These are phyloP conservation scores for Stenoptilia bipunctidactyla DNA, from an alignment of 2,888 invertebrate species.

Conservation along the genomic window DNA sequence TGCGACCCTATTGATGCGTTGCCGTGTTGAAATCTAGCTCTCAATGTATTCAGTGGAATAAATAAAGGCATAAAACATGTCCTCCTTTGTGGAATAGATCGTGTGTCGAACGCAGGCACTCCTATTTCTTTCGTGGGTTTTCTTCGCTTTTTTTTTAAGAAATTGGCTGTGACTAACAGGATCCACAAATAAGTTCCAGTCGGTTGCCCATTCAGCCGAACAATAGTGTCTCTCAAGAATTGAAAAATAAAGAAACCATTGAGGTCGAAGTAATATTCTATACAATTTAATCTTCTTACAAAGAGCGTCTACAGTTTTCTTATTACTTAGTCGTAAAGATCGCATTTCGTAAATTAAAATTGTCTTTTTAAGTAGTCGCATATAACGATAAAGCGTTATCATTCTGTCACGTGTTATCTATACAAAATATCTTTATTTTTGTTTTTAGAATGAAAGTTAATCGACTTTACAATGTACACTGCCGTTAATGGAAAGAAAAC, in stretches of 20 bases:
- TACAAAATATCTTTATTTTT: conserved; percentile 7
- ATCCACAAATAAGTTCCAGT: conserved; percentile 29
- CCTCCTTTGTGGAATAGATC: neutral
- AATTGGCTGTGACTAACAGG: conserved; percentile 31
- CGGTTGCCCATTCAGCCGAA: conserved; percentile 29
- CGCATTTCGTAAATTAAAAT: no score
- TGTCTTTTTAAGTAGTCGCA: no score
- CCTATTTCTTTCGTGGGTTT: conserved; percentile 5
- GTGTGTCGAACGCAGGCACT: conserved; percentile 6
- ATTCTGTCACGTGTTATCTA: neutral
- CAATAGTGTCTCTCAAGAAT: conserved; percentile 19
- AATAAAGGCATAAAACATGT: neutral
- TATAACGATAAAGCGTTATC: no score
- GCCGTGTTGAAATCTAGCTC: neutral
- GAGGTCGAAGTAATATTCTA: no score
- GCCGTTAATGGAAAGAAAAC: conserved; percentile 21
- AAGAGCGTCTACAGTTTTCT: no score
- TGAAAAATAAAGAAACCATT: neutral
- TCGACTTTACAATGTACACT: conserved; percentile 23
- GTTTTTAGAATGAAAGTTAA: conserved; percentile 27
- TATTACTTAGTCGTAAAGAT: no score
- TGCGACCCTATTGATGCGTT: neutral
- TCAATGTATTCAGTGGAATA: no score
- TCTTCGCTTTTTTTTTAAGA: conserved; percentile 23
- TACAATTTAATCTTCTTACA: no score